A percentile compares a stretch with the other conserved stretches of the same genome.
These are phyloP conservation scores for Schizotus pectinicornis DNA, from an alignment of 2,888 invertebrate genomes.

Conservation along the genomic window DNA sequence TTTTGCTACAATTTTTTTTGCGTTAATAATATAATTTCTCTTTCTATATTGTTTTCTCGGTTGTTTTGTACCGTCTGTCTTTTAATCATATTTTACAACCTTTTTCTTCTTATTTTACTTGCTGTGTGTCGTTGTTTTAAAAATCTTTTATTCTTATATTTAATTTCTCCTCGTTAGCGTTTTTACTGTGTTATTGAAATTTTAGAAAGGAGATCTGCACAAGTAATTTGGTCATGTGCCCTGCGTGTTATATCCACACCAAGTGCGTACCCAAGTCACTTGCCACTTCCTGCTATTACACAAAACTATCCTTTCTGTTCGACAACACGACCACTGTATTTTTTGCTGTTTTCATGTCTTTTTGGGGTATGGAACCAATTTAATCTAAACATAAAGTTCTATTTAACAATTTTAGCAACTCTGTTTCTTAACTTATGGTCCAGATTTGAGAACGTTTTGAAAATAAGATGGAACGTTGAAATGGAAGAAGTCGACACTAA, in stretches of 20 bases:
- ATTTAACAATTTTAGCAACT: conserved; percentile 37
- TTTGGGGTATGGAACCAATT: conserved; percentile 48
- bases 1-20: no score
- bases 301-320: conserved; percentile 56
- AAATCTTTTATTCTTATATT: no score
- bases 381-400: background rate
- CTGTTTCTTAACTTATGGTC: conserved; percentile 49
- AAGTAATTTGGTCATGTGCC: conserved; percentile 62
- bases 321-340: conserved; percentile 48
- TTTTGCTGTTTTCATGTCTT: conserved; percentile 49
- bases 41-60: no score
- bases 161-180: no score
- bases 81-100: no score
- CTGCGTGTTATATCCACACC: conserved; percentile 60
- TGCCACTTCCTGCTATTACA: conserved; percentile 61
- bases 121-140: no score
- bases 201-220: conserved; percentile 47
- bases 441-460: conserved; percentile 41
- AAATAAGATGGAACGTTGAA: conserved; percentile 43
- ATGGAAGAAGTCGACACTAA: background rate
- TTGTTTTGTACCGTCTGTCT: no score
- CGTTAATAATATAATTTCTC: no score
- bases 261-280: conserved; percentile 62
- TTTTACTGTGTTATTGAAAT: background rate
- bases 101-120: no score